phyloP scores from a whole-genome alignment of 37 sponge, comb jelly and placozoan genomes.

The Spongilla lacustris region DNA sequence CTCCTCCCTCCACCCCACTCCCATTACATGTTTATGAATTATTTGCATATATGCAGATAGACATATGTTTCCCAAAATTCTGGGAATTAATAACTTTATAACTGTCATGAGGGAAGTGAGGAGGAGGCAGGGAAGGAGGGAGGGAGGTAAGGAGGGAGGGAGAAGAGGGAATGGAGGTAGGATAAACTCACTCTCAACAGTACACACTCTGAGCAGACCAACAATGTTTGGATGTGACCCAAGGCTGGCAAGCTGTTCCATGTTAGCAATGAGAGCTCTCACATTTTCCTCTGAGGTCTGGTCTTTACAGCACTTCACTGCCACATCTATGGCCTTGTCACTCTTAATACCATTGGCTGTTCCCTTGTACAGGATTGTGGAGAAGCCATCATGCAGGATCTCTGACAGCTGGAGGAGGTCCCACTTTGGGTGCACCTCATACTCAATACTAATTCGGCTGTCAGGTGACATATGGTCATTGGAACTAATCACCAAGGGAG shows the following conservation, averaged over 20 bases:
- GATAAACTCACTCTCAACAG: conserved; percentile 44
- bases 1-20: no score
- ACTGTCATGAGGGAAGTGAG: neutral
- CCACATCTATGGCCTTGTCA: conserved; percentile 43
- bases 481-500: no score
- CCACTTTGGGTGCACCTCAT: conserved; percentile 56
- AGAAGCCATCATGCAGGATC: conserved; percentile 43
- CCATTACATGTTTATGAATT: no score
- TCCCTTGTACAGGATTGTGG: conserved; percentile 56
- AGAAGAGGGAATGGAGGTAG: neutral
- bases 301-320: conserved; percentile 40
- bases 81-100: no score
- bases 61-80: no score
- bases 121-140: neutral
- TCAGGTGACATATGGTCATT: neutral
- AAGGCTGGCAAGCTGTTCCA: conserved; percentile 56
- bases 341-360: conserved; percentile 33
- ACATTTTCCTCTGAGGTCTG: conserved; percentile 54
- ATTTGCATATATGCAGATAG: no score
- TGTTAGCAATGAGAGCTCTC: conserved; percentile 46
- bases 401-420: conserved; percentile 49
- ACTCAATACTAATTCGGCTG: neutral
- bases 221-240: conserved; percentile 66
- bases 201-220: conserved; percentile 54
- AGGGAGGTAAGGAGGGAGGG: conserved; percentile 15